Base-by-base conservation (phyloP, 2,113 vertebrate species). In the Morone chrysops region DNA sequence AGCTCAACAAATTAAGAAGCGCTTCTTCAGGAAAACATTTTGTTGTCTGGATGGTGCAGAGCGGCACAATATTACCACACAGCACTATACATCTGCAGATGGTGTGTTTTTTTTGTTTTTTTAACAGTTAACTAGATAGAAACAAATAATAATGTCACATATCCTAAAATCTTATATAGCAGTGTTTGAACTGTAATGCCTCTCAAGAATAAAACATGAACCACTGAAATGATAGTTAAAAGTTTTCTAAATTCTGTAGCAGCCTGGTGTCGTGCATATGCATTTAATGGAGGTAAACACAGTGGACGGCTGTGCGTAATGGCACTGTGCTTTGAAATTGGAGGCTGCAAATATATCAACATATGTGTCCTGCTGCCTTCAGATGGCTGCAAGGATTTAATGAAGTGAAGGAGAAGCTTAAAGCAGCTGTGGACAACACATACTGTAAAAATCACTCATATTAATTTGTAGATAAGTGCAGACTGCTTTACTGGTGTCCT, bases 71-170 rank as follows among this genome's bases (percentile, higher is more conserved):
- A 47, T 50, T 16, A 80, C 59, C 38, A 67, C 38, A 53, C 5
- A 16, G 45, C 38, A 25, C 22, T 48, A 75, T n/a, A 12, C 48
- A 70, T 70, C 50, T 70, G 16, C 65, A 76, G 65, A 62, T 70
- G 48, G 48, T 53, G 70, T 25, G 5, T 4, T 10, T 31, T 14
- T 18, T 3, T 22, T 2, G 4, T 11, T 6, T 57, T 38, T 38
- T 54, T 54, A 22, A 54, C 9, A 53, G 16, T 61, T 68, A 53
- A 75, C 36, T 51, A 36, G 45, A 75, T 18, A 36, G 56, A 63
- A 54, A 56, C 25, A 62, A 65, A 63, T 43, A 54, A 54, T 70
- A 70, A 62, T 65, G 20, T 50, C 59, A 25, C 40, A 47, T 14
- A 10, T 41, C 8, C 61, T 50, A 8, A 66, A 48, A 81, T 22